Evolutionary conservation across 1,140 invertebrate species (phyloP).

Genomic region (Araneus ventricosus): DNA sequence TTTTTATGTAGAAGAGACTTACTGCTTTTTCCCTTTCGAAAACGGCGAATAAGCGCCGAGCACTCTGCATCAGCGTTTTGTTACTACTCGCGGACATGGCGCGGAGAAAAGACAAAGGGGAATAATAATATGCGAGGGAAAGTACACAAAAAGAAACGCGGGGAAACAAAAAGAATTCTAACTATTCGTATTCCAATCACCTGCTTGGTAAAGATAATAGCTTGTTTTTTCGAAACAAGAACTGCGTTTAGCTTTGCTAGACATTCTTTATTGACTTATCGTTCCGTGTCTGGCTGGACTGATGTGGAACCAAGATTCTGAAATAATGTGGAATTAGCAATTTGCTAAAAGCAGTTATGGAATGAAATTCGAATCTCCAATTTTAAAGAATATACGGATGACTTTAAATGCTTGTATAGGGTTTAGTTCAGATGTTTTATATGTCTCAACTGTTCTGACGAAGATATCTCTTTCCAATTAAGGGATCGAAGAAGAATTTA

Average conservation of each 20-base stretch:
- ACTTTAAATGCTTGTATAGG: no score
- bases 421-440: no score
- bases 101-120: background rate
- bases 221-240: background rate
- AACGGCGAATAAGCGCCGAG: slow-evolving; percentile 45
- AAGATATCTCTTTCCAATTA: no score
- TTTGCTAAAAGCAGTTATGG: no score
- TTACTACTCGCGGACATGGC: slow-evolving; percentile 9
- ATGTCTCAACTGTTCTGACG: no score
- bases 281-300: background rate
- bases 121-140: slow-evolving; percentile 29
- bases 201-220: background rate
- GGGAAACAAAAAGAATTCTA: background rate
- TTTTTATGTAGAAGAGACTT: slow-evolving; percentile 69
- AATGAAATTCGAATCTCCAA: no score
- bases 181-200: slow-evolving; percentile 23
- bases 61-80: slow-evolving; percentile 56
- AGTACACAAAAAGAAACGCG: background rate
- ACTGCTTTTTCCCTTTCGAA: slow-evolving; percentile 40
- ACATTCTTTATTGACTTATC: background rate
- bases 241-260: background rate
- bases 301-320: no score
- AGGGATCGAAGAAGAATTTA: no score
- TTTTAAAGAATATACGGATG: no score
- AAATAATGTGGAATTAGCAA: no score